Evolutionary conservation across 1,140 invertebrate species (phyloP), one percentile per base, ranked within the genome.

Genomic region (Drosophila saltans): DNA sequence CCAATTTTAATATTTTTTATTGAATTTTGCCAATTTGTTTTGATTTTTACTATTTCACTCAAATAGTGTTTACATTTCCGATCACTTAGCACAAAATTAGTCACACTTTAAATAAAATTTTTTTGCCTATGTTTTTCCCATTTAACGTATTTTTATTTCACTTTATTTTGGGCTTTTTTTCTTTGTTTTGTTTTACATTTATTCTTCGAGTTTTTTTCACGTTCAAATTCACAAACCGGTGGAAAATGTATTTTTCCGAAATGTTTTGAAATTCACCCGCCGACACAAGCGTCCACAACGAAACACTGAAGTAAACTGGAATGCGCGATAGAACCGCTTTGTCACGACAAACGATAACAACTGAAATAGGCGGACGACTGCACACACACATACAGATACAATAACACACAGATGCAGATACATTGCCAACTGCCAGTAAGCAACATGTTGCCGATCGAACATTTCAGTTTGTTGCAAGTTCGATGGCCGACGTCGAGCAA

Each of bases 251-350:
- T 10, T 48, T 21, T 7, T 21, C 21, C 16, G 26, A 52, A 7
- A 52, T 52, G 1, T 16, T 16, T 16, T 16, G n/a, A 52, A 52
- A 26, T 52, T 52, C 21, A 26, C 45, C 45, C 45, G 45, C 45
- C 45, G 45, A 52, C 45, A 52, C 45, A 52, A 52, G 45, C 45
- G 45, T 52, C 9, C 45, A 52, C 45, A 52, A 52, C 45, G 45
- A 52, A 52, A 52, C 45, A 26, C 45, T 26, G 45, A 52, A 24
- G 21, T 3, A 52, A 52, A 52, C 45, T 52, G 45, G 21, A 52
- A 52, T 52, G 45, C 45, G 45, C 45, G 16, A 48, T 21, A 48
- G 45, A 24, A 48, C 45, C 45, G 45, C 45, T 52, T 36, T 52
- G 45, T 11, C 45, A 52, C 45, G 26, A 52, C 21, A 10, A 52